phyloP scores from a whole-genome alignment of 2,888 invertebrate genomes.

The Hoplodrina ambigua region DNA sequence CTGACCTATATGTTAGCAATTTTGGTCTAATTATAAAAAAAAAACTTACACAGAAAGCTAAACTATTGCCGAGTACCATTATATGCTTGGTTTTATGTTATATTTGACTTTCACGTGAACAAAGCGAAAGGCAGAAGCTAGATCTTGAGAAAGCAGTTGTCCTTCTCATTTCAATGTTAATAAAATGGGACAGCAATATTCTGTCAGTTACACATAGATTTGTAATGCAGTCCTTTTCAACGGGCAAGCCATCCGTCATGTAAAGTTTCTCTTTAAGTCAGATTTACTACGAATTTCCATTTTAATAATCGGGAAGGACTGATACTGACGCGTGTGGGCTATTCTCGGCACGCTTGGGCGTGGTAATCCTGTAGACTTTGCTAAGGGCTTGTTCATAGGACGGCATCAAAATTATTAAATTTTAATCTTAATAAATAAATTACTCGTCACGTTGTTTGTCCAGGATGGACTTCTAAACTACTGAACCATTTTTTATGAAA shows the following conservation, averaged over 20 bases:
- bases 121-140: too few relatives aligned
- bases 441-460: too few relatives aligned
- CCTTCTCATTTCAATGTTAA: neutral
- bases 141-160: neutral
- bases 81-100: too few relatives aligned
- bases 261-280: slow-evolving; percentile 34
- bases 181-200: neutral
- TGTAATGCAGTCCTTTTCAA: slow-evolving; percentile 13
- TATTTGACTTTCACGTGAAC: too few relatives aligned
- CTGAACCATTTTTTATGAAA: too few relatives aligned
- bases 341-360: slow-evolving; percentile 64
- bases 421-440: too few relatives aligned
- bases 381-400: slow-evolving; percentile 28
- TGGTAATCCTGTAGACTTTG: slow-evolving; percentile 8
- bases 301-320: slow-evolving; percentile 57
- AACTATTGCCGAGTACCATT: too few relatives aligned
- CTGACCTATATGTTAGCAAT: too few relatives aligned
- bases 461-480: too few relatives aligned
- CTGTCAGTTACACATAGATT: neutral
- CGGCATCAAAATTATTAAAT: neutral
- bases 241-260: slow-evolving; percentile 33
- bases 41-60: too few relatives aligned
- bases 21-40: too few relatives aligned
- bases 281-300: slow-evolving; percentile 51
- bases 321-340: slow-evolving; percentile 61